Evolutionary conservation across 1,140 invertebrate species (phyloP), one percentile per base, ranked within the genome.

Genomic region (Drosophila bocki): DNA sequence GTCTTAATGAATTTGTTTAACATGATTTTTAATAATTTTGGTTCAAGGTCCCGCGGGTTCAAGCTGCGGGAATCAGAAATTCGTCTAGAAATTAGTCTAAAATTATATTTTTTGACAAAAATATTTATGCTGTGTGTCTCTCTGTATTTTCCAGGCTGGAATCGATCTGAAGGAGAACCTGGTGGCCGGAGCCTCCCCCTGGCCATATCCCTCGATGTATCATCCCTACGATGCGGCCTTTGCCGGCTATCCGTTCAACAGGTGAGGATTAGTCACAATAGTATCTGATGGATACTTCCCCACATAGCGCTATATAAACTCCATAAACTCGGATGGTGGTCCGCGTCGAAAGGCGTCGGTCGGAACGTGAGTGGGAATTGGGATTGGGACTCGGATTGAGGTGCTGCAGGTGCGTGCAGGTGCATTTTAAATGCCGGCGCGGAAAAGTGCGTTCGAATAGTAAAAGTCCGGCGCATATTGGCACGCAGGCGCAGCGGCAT

Each of bases 221-320:
- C 97, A 97, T 93, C 97, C 97, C 41, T 98, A 98, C 93, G 97
- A 98, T 82, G 95, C 96, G 48, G 96, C 97, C 32, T 97, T 98
- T 80, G 96, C 96, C 48, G 96, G 96, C 80, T 98, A 98, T 94
- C 96, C 97, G 69, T 98, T 98, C 94, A 98, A 97, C 93, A 97
- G 97, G 97, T 98, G 94, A 97, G 97, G 95, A 57, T 61, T 57
- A 47, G 50, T 75, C 56, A 54, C 59, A 42, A 51, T 7, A 54
- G 60, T 68, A 47, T 60, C 63, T 33, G 67, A 70, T 50, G 65
- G 62, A 70, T 68, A 70, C 48, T 65, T 41, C 68, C 68, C 68
- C 62, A 37, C 17, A 64, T 33, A 68, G 48, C 48, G 48, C 48
- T 32, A 50, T 29, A n/a, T 29, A 50, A 50, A 50, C 26, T 51